Evolutionary conservation across 53 echinoderm and acorn worm species (phyloP), one percentile per base, ranked within the genome.

Genomic region (Zoroaster sp.): DNA sequence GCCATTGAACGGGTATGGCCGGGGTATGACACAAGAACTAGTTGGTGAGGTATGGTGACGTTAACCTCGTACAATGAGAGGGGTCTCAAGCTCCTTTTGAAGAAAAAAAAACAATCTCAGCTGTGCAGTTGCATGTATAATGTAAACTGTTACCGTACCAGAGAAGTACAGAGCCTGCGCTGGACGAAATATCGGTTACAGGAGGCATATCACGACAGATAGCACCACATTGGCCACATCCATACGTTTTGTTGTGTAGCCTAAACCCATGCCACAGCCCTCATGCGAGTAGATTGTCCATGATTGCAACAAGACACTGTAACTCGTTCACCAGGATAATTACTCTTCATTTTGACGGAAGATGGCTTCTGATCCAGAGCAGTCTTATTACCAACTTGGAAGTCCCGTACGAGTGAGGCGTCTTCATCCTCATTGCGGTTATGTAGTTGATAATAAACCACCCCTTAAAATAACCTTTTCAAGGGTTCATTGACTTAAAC

Each of bases 41-140:
- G 82, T 82, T 3, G 90, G 82, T 35, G 90, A 82, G 41, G 90
- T 89, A 59, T 89, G 90, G 90, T 89, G 90, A 89, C 90, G 72
- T 28, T 74, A 41, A 28, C 63, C 63, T 28, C 63, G 3, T 59
- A 28, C 12, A 7, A 44, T 4, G 28, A 59, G 59, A 59, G 10
- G 9, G 10, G 59, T 23, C 59, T 59, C n/a, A n/a, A n/a, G 59
- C 59, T 28, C n/a, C n/a, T n/a, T 23, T 59, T 59, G 10, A 23
- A 15, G 21, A 59, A 28, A 59, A 28, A 6, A 25, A 4, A 59
- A 8, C 7, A 11, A 28, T 59, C 28, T 28, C 63, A 59, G 63
- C 25, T 8, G 63, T 28, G 23, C 63, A 28, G 28, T 59, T 1
- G 28, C 23, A 25, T 59, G 25, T 23, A 25, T 25, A 20, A 20